Conservation (phyloP, 2,113 vertebrate genomes). For the Istiophorus platypterus region DNA sequence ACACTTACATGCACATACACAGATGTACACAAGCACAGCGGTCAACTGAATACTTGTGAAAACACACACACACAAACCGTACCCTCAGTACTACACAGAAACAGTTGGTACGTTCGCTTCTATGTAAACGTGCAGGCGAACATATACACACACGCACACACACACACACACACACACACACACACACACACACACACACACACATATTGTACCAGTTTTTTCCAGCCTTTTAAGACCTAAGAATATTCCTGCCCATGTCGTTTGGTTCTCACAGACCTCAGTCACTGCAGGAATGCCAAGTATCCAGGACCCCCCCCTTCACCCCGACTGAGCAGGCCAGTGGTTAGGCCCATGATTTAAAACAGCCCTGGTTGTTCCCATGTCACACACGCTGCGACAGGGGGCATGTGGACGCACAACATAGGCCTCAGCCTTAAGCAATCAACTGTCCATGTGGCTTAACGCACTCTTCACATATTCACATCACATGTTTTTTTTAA, state of each 20-base stretch:
- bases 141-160: constrained; percentile 11
- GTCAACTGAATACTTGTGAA: neutral
- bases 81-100: neutral
- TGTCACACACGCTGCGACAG: constrained; percentile 68
- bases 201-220: constrained; percentile 12
- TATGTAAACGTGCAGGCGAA: constrained; percentile 1
- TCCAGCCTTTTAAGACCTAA: constrained; percentile 52
- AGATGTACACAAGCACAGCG: neutral
- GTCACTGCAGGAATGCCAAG: constrained; percentile 77
- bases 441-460: constrained; percentile 37
- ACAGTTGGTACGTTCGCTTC: neutral
- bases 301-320: constrained; percentile 64
- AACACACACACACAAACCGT: neutral
- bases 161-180: constrained; percentile 15
- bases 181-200: constrained; percentile 15
- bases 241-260: constrained; percentile 66
- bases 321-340: constrained; percentile 52
- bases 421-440: constrained; percentile 37
- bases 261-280: constrained; percentile 79
- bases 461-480: constrained; percentile 22
- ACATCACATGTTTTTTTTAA: constrained; percentile 9
- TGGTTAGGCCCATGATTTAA: constrained; percentile 75
- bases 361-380: constrained; percentile 75
- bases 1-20: neutral
- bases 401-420: constrained; percentile 58